These are phyloP conservation scores for Scatophagus argus DNA, from an alignment of 2,113 vertebrate species.

Conservation along the genomic window DNA sequence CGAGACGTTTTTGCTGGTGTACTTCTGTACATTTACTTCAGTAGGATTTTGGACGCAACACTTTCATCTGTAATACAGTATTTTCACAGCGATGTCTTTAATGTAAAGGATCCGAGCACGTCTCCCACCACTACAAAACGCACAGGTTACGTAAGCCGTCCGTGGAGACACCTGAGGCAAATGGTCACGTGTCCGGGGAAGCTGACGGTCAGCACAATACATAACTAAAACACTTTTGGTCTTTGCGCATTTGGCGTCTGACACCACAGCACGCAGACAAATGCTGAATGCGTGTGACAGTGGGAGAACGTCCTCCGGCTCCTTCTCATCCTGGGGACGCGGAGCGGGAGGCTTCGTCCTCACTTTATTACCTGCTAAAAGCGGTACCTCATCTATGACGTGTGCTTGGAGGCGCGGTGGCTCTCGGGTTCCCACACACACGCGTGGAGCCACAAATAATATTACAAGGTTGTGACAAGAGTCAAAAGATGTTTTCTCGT, in stretches of 20 bases:
- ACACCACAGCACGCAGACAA: constrained; percentile 10
- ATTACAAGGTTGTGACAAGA: neutral
- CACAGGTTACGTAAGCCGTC: neutral
- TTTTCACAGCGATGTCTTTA: no score
- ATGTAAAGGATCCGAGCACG: no score
- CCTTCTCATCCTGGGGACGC: constrained; percentile 34
- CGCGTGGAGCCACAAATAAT: neutral
- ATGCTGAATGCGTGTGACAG: constrained; percentile 36
- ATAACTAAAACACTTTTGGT: neutral
- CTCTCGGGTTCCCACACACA: constrained; percentile 30
- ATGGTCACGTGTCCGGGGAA: neutral
- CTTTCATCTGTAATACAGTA: no score
- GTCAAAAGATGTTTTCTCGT: neutral
- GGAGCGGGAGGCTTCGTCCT: constrained; percentile 16
- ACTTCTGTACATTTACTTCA: no score
- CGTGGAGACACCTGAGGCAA: neutral
- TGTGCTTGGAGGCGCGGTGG: constrained; percentile 26
- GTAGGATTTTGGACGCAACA: no score
- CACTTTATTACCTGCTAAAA: constrained; percentile 67
- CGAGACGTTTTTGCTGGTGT: no score
- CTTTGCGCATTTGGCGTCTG: constrained; percentile 9
- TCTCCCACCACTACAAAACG: neutral
- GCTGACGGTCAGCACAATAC: neutral
- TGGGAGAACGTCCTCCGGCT: constrained; percentile 40
- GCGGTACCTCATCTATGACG: constrained; percentile 13